Evolutionary conservation across 2,113 vertebrate genomes (phyloP).

Genomic region (Dasyprocta punctata): DNA sequence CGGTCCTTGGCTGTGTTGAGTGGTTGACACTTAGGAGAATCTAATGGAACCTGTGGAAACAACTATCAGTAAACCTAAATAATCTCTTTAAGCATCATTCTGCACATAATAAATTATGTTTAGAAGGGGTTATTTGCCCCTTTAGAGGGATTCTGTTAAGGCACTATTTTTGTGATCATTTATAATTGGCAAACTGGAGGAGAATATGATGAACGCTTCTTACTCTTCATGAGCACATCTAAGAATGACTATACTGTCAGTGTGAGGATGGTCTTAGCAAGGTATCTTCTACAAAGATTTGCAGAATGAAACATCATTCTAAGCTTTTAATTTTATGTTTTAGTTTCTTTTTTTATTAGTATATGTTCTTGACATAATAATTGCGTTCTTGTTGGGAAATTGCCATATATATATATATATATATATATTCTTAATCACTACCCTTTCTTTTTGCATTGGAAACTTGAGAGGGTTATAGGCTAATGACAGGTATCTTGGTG

Average conservation of each 20-base stretch:
- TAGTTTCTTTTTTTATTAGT: background rate
- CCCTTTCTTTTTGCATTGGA: background rate
- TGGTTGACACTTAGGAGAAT: background rate
- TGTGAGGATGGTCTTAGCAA: background rate
- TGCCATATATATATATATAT: background rate
- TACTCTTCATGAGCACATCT: background rate
- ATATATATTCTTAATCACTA: background rate
- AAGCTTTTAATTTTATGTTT: background rate
- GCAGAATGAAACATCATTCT: background rate
- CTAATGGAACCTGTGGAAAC: background rate
- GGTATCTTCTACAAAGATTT: constrained; percentile 15
- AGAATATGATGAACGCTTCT: background rate
- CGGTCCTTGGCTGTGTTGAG: background rate
- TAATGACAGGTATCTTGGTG: background rate
- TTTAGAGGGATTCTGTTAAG: constrained; percentile 13
- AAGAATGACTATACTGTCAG: background rate
- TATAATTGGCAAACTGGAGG: background rate
- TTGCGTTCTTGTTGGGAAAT: background rate
- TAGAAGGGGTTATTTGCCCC: background rate
- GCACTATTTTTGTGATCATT: background rate
- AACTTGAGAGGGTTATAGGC: background rate
- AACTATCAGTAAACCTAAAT: background rate
- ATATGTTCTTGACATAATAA: background rate
- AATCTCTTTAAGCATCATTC: background rate
- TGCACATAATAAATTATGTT: background rate